Evolutionary conservation across 2,797 vertebrate genomes (phyloP), one percentile per base, ranked within the genome.

Genomic region (Cuniculus paca): DNA sequence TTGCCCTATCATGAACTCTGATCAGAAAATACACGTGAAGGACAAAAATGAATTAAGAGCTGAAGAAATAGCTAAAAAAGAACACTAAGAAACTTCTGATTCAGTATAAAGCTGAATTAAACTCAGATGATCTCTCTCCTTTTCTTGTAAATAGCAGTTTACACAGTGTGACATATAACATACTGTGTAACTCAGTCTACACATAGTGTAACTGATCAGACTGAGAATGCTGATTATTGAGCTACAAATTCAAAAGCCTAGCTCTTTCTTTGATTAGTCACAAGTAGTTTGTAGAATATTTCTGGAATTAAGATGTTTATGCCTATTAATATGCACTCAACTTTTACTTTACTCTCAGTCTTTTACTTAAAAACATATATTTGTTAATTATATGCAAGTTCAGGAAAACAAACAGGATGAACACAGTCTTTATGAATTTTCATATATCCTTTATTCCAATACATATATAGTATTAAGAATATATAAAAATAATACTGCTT

Each of bases 291-390:
- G 22, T 58, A 63, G 50, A 93, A 36, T 84, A 34, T 87, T 89
- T 94, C 16, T 39, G 61, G 90, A 93, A 87, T 65, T 68, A 89
- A 92, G 89, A 28, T 9, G 28, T 50, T 74, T 96, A 42, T 91
- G 2, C 17, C 50, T 82, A 24, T 60, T 92, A 70, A 78, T 83
- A 93, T 83, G n/a, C 9, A 89, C 17, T 87, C 19, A 48, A 80
- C 2, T 61, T 85, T 78, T 26, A 79, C 50, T 83, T 88, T 75
- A 42, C 2, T 78, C 20, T 54, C 3, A 70, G 39, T 94, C 1
- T 20, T 77, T 74, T 77, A 78, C 13, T 68, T 70, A n/a, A 78
- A 87, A 90, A 58, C 1, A 81, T n/a, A 14, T 1, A 79, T 79
- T 77, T 86, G 34, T 90, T 82, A 68, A 81, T 14, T 52, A 16